Evolutionary conservation across 37 sponge, comb jelly and placozoan species (phyloP).

Genomic region (Hexactinellida sp.): DNA sequence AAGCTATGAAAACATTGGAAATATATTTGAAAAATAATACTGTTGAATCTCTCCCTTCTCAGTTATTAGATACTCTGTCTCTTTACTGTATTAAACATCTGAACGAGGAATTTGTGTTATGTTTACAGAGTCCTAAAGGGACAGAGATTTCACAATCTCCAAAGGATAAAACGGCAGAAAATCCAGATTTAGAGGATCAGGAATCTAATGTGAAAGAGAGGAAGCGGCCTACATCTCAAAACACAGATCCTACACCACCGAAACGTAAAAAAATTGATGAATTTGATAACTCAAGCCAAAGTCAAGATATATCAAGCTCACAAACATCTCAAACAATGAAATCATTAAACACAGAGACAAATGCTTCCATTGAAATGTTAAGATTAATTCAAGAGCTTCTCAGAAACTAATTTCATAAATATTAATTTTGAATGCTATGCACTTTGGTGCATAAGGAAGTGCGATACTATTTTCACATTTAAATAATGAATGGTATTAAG

Average conservation of each 20-base stretch:
- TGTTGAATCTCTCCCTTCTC: neutral
- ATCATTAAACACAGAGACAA: neutral
- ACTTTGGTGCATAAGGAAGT: neutral
- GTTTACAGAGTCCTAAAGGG: neutral
- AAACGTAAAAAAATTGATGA: neutral
- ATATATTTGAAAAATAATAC: neutral
- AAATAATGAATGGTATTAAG: neutral
- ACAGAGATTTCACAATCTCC: neutral
- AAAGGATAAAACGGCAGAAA: neutral
- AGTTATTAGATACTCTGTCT: constrained; percentile 5
- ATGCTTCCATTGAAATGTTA: neutral
- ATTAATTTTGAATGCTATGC: too few relatives aligned
- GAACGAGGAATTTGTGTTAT: neutral
- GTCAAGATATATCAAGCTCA: neutral
- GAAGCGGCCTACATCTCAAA: neutral
- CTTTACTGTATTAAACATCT: neutral
- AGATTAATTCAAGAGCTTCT: constrained; percentile 1
- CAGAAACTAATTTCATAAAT: neutral
- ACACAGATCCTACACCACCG: neutral
- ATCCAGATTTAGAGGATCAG: neutral
- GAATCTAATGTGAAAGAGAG: neutral
- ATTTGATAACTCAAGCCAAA: neutral
- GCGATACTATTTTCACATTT: neutral
- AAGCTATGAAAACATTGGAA: neutral
- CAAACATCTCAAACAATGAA: neutral